Base-by-base conservation (phyloP, 2,888 invertebrate genomes). In the Strigamia maritima region DNA sequence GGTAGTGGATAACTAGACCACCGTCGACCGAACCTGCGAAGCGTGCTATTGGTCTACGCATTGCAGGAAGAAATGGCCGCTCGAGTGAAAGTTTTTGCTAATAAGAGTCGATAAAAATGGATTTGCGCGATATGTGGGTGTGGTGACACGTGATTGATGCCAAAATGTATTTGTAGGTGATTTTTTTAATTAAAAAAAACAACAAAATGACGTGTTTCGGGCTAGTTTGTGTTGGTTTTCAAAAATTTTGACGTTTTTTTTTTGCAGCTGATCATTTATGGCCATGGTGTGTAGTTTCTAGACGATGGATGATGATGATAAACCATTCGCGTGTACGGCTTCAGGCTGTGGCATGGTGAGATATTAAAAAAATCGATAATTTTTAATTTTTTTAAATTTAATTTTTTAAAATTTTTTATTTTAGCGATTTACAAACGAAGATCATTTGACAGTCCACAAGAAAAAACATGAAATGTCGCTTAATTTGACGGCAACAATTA, bases 391-490 rank as follows among this genome's bases (percentile, higher is more conserved):
- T 22, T 76, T 40, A 22, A 16, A 76, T 60, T 82, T 83, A 75
- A 31, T 77, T 80, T 16, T 83, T n/a, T n/a, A n/a, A n/a, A n/a
- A n/a, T n/a, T n/a, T n/a, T n/a, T n/a, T n/a, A n/a, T n/a, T n/a
- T n/a, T 44, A 90, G 90, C 90, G 91, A 74, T 94, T 94, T 83
- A 90, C 91, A 0, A 93, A 92, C 85, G 93, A 93, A 84, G 94
- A 94, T 84, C 93, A 93, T 83, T 87, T 94, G 38, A 90, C 90
- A 65, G 92, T 93, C 0, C 94, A 94, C 83, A 91, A 90, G 80
- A 92, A 92, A 84, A 93, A 93, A 84, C 94, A 94, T 84, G 93
- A 93, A 81, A 93, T 95, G 92, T 90, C 91, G n/a, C 85, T 95
- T 79, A 92, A 92, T 83, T 87, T 95, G 28, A 90, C 90, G 0